Base-by-base conservation (phyloP, 2,113 vertebrate species). In the Tragulus kanchil region DNA sequence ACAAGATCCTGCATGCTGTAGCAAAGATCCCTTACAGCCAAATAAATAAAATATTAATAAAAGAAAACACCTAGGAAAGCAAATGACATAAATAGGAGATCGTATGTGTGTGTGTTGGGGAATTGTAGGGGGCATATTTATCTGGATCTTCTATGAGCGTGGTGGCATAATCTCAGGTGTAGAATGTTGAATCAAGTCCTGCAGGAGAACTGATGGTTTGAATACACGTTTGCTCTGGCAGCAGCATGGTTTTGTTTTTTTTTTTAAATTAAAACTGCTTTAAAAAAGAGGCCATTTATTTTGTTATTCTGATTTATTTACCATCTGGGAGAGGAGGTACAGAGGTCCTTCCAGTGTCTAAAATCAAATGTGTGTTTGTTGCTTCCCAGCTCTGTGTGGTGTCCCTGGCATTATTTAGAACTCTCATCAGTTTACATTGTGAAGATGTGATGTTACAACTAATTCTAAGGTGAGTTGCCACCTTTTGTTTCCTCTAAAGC, bases 371-470 rank as follows among this genome's bases (percentile, higher is more conserved):
- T 91, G 14, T 83, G 5, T 96, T 96, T 97, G 21, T 98, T 58
- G 50, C 93, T 96, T 98, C 97, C 28, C 98, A 99, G 99, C 98
- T 99, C 95, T 99, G 99, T 95, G 99, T 99, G 21, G 99, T 99
- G 93, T 99, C 99, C 45, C 98, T 99, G 98, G 99, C 99, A 0
- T 98, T 99, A 86, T 99, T 99, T 98, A 99, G 99, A 98, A 99
- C 99, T 0, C 99, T 99, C 65, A 99, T 99, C 93, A 99, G 99
- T 82, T 98, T 99, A 91, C 99, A 99, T 96, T 99, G 99, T 98
- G 99, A 99, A 98, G 99, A 99, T 85, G 99, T 99, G 98, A 99
- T 99, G 99, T 97, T 99, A 92, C 99, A 99, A 91, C 99, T 99
- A 8, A 95, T 99, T 97, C 96, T 99, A 97, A 99, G 99, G 99